Evolutionary conservation across 2,888 invertebrate species (phyloP).

Genomic region (Diloba caeruleocephala): DNA sequence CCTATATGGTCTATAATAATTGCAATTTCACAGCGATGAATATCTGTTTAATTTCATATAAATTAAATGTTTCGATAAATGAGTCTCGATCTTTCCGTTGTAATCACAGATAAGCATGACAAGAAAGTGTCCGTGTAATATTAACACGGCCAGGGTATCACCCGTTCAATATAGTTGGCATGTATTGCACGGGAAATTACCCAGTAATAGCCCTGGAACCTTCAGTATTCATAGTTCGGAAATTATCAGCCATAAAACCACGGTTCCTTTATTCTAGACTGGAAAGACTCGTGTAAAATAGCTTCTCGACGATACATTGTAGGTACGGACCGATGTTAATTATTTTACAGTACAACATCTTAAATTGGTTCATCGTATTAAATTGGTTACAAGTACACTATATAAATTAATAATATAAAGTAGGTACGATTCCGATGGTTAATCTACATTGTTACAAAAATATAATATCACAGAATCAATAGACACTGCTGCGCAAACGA

Average conservation of each 20-base stretch:
- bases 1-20: slow-evolving; percentile 40
- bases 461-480: slow-evolving; percentile 54
- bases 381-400: slow-evolving; percentile 25
- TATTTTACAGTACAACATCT: slow-evolving; percentile 60
- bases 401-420: slow-evolving; percentile 46
- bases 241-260: slow-evolving; percentile 87
- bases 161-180: slow-evolving; percentile 74
- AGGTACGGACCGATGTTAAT: slow-evolving; percentile 57
- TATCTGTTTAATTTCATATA: slow-evolving; percentile 55
- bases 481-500: slow-evolving; percentile 61
- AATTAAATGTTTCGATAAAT: slow-evolving; percentile 58
- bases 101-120: slow-evolving; percentile 74
- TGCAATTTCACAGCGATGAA: slow-evolving; percentile 47
- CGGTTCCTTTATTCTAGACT: slow-evolving; percentile 79
- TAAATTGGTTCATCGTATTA: slow-evolving; percentile 39
- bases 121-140: slow-evolving; percentile 81
- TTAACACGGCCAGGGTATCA: slow-evolving; percentile 78
- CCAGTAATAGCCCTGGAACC: slow-evolving; percentile 82
- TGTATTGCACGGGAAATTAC: slow-evolving; percentile 83
- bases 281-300: slow-evolving; percentile 76
- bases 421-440: slow-evolving; percentile 38
- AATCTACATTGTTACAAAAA: slow-evolving; percentile 29
- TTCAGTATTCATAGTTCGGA: slow-evolving; percentile 85
- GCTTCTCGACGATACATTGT: slow-evolving; percentile 67
- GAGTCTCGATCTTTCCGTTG: slow-evolving; percentile 60